Conservation (phyloP, 2,888 invertebrate species). For the Chrysotoxum bicinctum region DNA sequence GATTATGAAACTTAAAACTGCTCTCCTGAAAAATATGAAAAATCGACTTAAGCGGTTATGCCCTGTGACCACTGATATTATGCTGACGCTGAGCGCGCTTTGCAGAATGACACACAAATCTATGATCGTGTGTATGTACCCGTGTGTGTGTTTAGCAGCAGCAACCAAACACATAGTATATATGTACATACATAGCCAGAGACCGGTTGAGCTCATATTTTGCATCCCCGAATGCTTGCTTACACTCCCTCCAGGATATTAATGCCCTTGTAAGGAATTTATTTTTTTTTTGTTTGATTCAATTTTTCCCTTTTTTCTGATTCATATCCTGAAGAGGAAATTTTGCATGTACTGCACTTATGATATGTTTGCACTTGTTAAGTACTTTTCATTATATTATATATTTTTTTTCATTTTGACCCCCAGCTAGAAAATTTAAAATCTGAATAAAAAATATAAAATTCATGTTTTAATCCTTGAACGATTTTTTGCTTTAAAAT, state of each 20-base stretch:
- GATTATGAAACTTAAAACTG: no score
- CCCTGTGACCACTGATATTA: no score
- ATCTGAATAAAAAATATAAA: constrained; percentile 52
- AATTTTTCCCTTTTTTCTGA: constrained; percentile 28
- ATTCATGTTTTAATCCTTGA: constrained; percentile 44
- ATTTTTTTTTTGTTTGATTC: constrained; percentile 36
- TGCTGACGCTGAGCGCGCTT: constrained; percentile 67
- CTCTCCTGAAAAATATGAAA: no score
- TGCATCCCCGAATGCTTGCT: constrained; percentile 44
- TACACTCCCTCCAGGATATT: constrained; percentile 53
- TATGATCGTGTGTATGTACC: neutral
- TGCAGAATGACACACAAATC: constrained; percentile 60
- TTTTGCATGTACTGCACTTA: constrained; percentile 52
- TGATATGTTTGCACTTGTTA: constrained; percentile 64
- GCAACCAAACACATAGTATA: neutral
- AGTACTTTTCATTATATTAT: constrained; percentile 52
- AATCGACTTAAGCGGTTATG: no score
- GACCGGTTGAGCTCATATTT: constrained; percentile 62
- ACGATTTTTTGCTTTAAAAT: neutral
- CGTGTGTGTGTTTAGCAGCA: constrained; percentile 1
- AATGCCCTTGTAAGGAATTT: constrained; percentile 42
- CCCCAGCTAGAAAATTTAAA: constrained; percentile 14
- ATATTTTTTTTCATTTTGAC: constrained; percentile 20
- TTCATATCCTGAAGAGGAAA: constrained; percentile 25
- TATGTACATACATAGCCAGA: constrained; percentile 24